Evolutionary conservation across 1,140 invertebrate genomes (phyloP).

Genomic region (Palaemon carinicauda): DNA sequence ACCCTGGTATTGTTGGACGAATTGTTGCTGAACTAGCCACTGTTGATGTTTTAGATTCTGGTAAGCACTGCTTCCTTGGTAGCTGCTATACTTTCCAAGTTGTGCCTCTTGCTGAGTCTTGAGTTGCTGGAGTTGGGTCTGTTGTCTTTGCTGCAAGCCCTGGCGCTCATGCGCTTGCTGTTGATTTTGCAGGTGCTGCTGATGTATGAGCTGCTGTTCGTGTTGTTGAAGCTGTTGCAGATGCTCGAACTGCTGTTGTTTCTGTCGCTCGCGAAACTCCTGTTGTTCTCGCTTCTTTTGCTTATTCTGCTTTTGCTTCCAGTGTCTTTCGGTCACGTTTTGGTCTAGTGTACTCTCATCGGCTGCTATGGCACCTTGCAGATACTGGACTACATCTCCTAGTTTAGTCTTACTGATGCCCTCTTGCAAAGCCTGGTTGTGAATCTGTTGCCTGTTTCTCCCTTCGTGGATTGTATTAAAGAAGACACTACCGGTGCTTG

Average conservation of each 20-base stretch:
- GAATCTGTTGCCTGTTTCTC: conserved; percentile 7
- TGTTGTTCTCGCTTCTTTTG: too few relatives aligned
- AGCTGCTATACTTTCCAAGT: not conserved
- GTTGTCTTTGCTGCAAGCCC: not conserved
- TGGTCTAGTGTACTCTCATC: conserved; percentile 26
- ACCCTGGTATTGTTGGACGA: conserved; percentile 1
- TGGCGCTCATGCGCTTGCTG: not conserved
- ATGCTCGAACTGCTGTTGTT: not conserved
- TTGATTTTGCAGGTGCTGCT: not conserved
- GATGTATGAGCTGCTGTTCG: not conserved
- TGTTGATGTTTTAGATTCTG: conserved; percentile 12
- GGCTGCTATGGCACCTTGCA: conserved; percentile 18
- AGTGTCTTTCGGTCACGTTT: not conserved
- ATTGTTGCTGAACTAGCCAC: not conserved
- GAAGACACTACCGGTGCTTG: conserved; percentile 6
- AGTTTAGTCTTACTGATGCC: not conserved
- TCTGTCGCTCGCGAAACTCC: not conserved
- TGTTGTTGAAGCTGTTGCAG: conserved; percentile 9
- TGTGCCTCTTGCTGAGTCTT: not conserved
- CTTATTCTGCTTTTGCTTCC: conserved; percentile 10
- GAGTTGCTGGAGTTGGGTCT: not conserved
- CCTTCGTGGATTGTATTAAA: conserved; percentile 32
- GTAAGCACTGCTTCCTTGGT: not conserved
- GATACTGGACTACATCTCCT: conserved; percentile 30
- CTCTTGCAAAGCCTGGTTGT: too few relatives aligned